Evolutionary conservation across 2,888 invertebrate species (phyloP).

Genomic region (Synanthedon formicaeformis): DNA sequence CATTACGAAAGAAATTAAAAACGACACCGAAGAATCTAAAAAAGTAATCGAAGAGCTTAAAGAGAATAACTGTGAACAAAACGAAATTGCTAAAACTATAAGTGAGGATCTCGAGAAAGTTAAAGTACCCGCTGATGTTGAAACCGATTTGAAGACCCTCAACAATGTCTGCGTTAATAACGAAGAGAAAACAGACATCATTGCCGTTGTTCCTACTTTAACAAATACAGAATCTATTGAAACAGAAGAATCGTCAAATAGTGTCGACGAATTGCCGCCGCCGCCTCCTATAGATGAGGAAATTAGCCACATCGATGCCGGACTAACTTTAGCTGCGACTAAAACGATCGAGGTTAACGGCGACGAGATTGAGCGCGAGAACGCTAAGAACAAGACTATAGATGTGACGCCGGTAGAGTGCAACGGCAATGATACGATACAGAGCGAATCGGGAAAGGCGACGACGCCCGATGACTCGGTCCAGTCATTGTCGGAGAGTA

Average conservation of each 20-base stretch:
- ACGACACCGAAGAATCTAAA: neutral
- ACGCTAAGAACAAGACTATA: constrained; percentile 26
- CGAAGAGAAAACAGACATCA: neutral
- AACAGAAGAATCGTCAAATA: constrained; percentile 4
- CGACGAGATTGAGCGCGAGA: constrained; percentile 19
- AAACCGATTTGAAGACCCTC: too few relatives aligned
- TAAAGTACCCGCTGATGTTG: too few relatives aligned
- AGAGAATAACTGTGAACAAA: neutral
- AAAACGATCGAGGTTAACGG: constrained; percentile 12
- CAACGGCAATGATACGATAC: constrained; percentile 25
- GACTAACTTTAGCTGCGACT: constrained; percentile 5
- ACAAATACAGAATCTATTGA: neutral
- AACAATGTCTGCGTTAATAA: too few relatives aligned
- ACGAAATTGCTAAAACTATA: too few relatives aligned
- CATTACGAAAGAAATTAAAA: constrained; percentile 1
- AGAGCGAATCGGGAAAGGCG: constrained; percentile 6
- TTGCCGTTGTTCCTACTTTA: neutral
- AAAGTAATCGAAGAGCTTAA: neutral
- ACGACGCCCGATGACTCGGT: constrained; percentile 3
- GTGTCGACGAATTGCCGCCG: constrained; percentile 25
- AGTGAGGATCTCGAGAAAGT: too few relatives aligned
- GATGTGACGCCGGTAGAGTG: constrained; percentile 22
- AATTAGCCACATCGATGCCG: constrained; percentile 3
- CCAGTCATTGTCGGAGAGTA: constrained; percentile 11
- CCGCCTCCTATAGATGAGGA: constrained; percentile 28